Evolutionary conservation across 92 coral and sea anemone genomes (phyloP).

Genomic region (Siderastrea siderea): DNA sequence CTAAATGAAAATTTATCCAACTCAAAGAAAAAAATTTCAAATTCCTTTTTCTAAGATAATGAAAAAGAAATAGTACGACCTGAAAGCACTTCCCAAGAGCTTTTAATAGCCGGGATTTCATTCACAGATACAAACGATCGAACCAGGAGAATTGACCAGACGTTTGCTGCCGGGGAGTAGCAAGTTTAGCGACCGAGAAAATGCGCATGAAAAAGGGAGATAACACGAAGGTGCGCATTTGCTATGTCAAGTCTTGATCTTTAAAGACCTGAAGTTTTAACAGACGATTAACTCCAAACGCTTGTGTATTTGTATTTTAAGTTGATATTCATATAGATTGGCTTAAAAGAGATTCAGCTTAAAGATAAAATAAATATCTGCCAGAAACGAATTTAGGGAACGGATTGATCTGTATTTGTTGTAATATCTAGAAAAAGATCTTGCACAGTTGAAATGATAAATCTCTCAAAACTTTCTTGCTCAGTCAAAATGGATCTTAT

Average conservation of each 20-base stretch:
- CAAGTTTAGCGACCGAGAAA: too few species aligned
- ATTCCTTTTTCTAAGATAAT: too few species aligned
- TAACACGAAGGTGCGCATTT: neutral
- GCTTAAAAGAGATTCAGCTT: neutral
- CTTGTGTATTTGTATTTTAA: constrained; percentile 12
- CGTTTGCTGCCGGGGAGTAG: too few species aligned
- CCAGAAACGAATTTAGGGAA: neutral
- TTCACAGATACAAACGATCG: too few species aligned
- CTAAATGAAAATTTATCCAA: neutral
- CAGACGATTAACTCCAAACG: neutral
- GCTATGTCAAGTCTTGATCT: too few species aligned
- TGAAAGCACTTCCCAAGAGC: too few species aligned
- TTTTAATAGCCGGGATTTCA: too few species aligned
- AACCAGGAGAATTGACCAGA: too few species aligned
- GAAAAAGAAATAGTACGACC: too few species aligned
- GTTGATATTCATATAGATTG: neutral
- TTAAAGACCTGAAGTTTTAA: neutral
- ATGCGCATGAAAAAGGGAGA: too few species aligned
- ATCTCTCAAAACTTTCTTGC: constrained; percentile 4
- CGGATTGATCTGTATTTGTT: neutral
- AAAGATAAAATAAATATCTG: constrained; percentile 24
- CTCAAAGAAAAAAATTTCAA: neutral
- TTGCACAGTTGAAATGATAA: neutral
- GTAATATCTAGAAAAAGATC: neutral
- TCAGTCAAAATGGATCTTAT: neutral